Evolutionary conservation across 2,797 vertebrate genomes (phyloP).

Genomic region (Mormyrops attenuatus): DNA sequence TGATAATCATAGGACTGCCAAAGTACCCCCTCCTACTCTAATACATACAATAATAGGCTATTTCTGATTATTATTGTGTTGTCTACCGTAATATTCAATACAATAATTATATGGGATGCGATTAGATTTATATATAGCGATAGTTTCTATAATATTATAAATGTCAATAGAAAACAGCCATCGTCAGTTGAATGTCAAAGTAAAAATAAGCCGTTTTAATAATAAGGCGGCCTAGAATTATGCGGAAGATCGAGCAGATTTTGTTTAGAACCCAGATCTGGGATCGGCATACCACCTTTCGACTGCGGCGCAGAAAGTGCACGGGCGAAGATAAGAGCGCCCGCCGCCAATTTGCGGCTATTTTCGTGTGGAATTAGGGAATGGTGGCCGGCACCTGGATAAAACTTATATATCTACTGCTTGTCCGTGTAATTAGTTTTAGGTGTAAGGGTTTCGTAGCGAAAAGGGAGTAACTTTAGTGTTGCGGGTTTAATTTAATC

Average conservation of each 20-base stretch:
- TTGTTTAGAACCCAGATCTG: constrained; percentile 19
- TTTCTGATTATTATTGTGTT: not conserved
- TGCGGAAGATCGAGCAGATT: not conserved
- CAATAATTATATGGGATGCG: constrained; percentile 14
- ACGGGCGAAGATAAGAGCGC: not conserved
- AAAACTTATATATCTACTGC: not conserved
- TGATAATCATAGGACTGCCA: not conserved
- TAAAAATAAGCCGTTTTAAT: constrained; percentile 27
- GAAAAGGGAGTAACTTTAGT: not conserved
- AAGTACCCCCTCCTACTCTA: not conserved
- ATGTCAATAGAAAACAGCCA: constrained; percentile 20
- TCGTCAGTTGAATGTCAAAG: constrained; percentile 19
- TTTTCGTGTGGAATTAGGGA: not conserved
- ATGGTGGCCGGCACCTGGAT: not conserved
- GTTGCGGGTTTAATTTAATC: not conserved
- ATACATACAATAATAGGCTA: not conserved
- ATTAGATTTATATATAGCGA: constrained; percentile 24
- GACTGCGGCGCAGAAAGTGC: constrained; percentile 13
- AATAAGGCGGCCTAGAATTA: not conserved
- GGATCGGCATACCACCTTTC: constrained; percentile 32
- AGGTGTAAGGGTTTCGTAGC: not conserved
- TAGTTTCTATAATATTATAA: constrained; percentile 30
- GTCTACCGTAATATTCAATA: not conserved
- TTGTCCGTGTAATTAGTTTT: not conserved
- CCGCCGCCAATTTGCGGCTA: not conserved